A percentile compares a stretch with the other conserved stretches of the same genome.
These are phyloP conservation scores for Bovichtus diacanthus DNA, from an alignment of 2,797 vertebrate species.

Conservation along the genomic window DNA sequence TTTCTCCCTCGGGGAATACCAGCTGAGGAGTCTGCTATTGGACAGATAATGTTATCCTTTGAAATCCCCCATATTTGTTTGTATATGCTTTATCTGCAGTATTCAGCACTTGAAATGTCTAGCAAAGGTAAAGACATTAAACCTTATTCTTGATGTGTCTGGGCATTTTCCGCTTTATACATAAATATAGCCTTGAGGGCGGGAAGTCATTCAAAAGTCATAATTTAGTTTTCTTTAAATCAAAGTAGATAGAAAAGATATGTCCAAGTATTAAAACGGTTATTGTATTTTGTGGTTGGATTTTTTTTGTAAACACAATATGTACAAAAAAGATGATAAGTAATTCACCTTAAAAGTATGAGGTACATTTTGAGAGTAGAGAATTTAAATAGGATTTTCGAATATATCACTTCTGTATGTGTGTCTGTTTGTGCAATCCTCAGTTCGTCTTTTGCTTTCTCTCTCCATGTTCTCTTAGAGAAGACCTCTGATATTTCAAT, in stretches of 20 bases:
- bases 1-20: constrained; percentile 56
- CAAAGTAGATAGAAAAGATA: neutral
- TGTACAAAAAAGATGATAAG: neutral
- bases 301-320: neutral
- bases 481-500: constrained; percentile 58
- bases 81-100: constrained; percentile 51
- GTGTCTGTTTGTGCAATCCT: constrained; percentile 29
- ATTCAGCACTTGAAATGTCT: constrained; percentile 49
- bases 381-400: constrained; percentile 18
- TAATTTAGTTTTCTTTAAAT: neutral
- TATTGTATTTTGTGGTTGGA: neutral
- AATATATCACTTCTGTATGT: neutral
- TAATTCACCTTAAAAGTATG: neutral
- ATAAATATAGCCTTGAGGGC: neutral
- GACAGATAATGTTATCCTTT: constrained; percentile 70
- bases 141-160: constrained; percentile 5
- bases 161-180: neutral
- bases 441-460: neutral
- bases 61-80: constrained; percentile 66
- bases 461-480: constrained; percentile 28
- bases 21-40: constrained; percentile 62
- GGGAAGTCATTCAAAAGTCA: neutral
- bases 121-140: constrained; percentile 35
- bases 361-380: neutral
- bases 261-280: neutral